Conservation (phyloP, 2,797 vertebrate species). For the Aldrovandia affinis region DNA sequence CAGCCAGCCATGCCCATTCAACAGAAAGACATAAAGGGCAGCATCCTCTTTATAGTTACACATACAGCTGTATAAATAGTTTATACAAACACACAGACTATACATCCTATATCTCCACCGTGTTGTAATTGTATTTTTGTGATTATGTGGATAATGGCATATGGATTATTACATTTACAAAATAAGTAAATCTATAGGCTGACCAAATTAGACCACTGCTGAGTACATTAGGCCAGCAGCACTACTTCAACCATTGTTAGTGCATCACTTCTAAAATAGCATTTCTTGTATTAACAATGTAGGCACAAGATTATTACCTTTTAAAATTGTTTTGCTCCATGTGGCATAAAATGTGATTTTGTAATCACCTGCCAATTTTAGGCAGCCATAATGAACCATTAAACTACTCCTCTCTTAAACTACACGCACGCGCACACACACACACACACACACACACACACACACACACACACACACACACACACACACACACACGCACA, state of each 20-base stretch:
- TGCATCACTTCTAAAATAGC: background rate
- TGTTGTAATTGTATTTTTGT: background rate
- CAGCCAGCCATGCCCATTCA: background rate
- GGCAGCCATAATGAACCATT: background rate
- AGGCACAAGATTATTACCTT: background rate
- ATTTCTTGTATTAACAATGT: background rate
- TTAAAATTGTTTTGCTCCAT: conserved; percentile 10
- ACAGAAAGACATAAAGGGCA: background rate
- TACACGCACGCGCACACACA: background rate
- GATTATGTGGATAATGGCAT: background rate
- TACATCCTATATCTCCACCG: background rate
- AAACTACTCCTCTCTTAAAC: conserved; percentile 23
- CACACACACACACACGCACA: background rate
- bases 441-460: conserved; percentile 5
- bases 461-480: conserved; percentile 23
- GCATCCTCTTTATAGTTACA: background rate
- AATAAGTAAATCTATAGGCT: background rate
- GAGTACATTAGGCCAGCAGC: background rate
- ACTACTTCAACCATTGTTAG: background rate
- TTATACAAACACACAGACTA: background rate
- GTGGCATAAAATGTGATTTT: conserved; percentile 11
- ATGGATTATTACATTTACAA: background rate
- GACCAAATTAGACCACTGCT: background rate
- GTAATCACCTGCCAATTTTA: background rate
- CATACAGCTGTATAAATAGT: background rate